Evolutionary conservation across 2,797 vertebrate genomes (phyloP).

Genomic region (Macrochelys suwanniensis): DNA sequence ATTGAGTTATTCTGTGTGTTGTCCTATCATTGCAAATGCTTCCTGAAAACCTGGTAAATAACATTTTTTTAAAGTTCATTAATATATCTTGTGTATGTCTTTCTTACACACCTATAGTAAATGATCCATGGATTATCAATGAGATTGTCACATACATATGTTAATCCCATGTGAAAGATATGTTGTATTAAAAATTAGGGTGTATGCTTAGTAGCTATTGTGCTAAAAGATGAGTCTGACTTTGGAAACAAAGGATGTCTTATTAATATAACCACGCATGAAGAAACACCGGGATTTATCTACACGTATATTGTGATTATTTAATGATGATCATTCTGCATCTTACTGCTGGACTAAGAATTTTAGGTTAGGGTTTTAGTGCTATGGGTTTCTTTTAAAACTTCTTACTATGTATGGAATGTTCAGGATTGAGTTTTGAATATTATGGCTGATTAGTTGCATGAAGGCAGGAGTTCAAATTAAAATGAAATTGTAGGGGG

Average conservation of each 20-base stretch:
- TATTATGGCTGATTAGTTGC: neutral
- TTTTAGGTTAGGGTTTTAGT: constrained; percentile 2
- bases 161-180: constrained; percentile 32
- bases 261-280: constrained; percentile 25
- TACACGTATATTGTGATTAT: constrained; percentile 35
- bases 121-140: constrained; percentile 27
- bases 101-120: neutral
- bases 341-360: neutral
- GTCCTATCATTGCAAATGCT: neutral
- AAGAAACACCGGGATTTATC: constrained; percentile 42
- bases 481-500: constrained; percentile 12
- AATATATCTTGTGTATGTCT: neutral
- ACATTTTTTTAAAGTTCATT: too few relatives aligned
- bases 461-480: constrained; percentile 22
- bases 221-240: constrained; percentile 60
- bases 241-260: constrained; percentile 40
- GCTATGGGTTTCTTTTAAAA: neutral
- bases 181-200: constrained; percentile 17
- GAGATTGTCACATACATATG: neutral
- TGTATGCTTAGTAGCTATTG: constrained; percentile 50
- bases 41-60: neutral
- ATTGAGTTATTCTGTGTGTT: neutral
- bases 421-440: constrained; percentile 33
- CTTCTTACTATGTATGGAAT: neutral
- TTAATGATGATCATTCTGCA: constrained; percentile 16